Conservation (phyloP, 2,888 invertebrate species). For the Rhagium mordax region DNA sequence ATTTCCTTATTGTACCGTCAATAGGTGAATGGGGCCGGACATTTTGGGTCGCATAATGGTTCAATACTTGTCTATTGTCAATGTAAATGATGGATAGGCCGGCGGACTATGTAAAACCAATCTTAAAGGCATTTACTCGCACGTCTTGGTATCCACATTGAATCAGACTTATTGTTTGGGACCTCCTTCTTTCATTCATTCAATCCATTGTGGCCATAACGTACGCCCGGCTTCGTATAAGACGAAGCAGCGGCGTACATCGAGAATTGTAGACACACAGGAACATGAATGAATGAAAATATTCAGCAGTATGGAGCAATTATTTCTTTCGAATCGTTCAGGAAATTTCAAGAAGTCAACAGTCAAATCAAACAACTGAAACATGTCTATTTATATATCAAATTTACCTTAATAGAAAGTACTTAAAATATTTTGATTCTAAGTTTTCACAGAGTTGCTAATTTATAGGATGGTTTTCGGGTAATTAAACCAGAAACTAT, state of each 20-base stretch:
- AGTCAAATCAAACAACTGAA: no score
- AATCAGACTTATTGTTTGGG: constrained; percentile 49
- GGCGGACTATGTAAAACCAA: constrained; percentile 55
- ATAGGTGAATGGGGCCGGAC: constrained; percentile 47
- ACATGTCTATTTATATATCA: no score
- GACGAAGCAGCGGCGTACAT: constrained; percentile 12
- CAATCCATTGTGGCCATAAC: constrained; percentile 41
- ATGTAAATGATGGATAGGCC: constrained; percentile 56
- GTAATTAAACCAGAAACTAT: no score
- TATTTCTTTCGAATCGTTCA: no score
- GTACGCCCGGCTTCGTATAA: constrained; percentile 21
- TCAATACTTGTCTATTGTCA: constrained; percentile 51
- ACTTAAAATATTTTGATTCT: no score
- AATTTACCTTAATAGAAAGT: no score
- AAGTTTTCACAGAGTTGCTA: no score
- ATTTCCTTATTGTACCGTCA: constrained; percentile 54
- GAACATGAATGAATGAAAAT: no score
- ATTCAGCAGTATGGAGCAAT: no score
- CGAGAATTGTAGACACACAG: background rate
- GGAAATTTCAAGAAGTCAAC: no score
- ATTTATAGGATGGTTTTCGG: no score
- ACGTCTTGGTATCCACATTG: constrained; percentile 52
- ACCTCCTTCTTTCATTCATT: constrained; percentile 47
- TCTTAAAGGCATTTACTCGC: constrained; percentile 54
- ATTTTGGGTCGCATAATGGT: constrained; percentile 40